Evolutionary conservation across 1,140 invertebrate genomes (phyloP).

Genomic region (Habropoda laboriosa): DNA sequence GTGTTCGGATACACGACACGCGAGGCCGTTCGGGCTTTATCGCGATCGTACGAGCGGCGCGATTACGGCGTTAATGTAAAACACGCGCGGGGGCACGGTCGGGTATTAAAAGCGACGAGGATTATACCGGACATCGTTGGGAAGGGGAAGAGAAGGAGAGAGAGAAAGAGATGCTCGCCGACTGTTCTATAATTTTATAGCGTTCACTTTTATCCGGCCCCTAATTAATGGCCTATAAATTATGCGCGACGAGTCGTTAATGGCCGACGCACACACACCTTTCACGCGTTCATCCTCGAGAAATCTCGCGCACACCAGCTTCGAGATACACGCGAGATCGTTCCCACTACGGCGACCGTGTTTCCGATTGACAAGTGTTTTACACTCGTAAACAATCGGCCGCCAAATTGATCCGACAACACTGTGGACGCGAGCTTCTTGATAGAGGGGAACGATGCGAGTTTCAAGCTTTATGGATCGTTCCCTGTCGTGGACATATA

Average conservation of each 20-base stretch:
- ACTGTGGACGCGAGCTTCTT: no score
- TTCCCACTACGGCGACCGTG: not conserved
- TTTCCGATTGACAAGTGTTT: conserved; percentile 26
- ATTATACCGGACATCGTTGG: not conserved
- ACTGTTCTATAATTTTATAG: conserved; percentile 78
- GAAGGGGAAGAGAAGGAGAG: no score
- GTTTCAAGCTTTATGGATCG: no score
- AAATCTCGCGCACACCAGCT: conserved; percentile 42
- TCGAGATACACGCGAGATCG: conserved; percentile 4
- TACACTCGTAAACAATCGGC: conserved; percentile 50
- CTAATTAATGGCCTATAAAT: conserved; percentile 79
- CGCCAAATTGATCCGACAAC: conserved; percentile 23
- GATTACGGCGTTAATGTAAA: conserved; percentile 57
- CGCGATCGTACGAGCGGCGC: conserved; percentile 34
- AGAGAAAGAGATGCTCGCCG: conserved; percentile 37
- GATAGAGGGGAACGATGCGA: no score
- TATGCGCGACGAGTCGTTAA: conserved; percentile 77
- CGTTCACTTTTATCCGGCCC: conserved; percentile 70
- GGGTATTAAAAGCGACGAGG: conserved; percentile 43
- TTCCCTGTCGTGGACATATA: no score
- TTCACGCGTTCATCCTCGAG: not conserved
- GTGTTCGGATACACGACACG: not conserved
- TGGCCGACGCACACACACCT: conserved; percentile 65
- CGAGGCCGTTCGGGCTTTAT: conserved; percentile 31
- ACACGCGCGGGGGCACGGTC: conserved; percentile 28